These are phyloP conservation scores for Bemisia tabaci DNA, from an alignment of 1,140 invertebrate genomes.

Conservation along the genomic window DNA sequence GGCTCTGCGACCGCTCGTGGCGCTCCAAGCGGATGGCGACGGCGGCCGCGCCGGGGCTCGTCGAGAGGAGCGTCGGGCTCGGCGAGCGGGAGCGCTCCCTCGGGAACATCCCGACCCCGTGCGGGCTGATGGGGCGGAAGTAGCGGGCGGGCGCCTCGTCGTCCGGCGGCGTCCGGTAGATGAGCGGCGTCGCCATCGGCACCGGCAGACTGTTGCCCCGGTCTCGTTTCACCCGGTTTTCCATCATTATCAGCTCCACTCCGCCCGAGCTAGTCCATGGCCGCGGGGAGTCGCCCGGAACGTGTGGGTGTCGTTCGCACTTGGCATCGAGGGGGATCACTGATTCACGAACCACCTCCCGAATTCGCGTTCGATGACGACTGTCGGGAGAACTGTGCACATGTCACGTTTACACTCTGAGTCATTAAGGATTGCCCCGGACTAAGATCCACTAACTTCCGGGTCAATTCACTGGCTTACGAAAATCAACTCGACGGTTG, in stretches of 20 bases:
- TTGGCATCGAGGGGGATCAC: too few species aligned
- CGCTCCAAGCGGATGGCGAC: not conserved
- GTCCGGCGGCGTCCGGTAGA: conserved; percentile 11
- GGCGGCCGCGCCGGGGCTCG: not conserved
- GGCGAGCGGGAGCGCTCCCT: not conserved
- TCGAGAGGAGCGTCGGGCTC: not conserved
- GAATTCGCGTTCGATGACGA: too few species aligned
- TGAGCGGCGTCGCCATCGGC: conserved; percentile 1
- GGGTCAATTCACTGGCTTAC: too few species aligned
- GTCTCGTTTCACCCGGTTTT: not conserved
- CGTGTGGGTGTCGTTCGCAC: too few species aligned
- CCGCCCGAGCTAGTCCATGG: too few species aligned
- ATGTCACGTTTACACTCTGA: too few species aligned
- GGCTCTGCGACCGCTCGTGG: not conserved
- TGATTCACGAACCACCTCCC: too few species aligned
- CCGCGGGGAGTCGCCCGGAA: too few species aligned
- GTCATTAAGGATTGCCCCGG: too few species aligned
- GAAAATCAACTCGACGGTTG: too few species aligned
- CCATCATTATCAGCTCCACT: not conserved
- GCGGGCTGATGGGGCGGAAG: not conserved
- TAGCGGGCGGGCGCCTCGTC: conserved; percentile 2
- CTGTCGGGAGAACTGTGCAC: too few species aligned
- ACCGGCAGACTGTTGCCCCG: not conserved
- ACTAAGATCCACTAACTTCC: too few species aligned
- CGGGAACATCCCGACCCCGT: not conserved